Conservation (phyloP, 2,888 invertebrate genomes). For the Pharmacophagus antenor region DNA sequence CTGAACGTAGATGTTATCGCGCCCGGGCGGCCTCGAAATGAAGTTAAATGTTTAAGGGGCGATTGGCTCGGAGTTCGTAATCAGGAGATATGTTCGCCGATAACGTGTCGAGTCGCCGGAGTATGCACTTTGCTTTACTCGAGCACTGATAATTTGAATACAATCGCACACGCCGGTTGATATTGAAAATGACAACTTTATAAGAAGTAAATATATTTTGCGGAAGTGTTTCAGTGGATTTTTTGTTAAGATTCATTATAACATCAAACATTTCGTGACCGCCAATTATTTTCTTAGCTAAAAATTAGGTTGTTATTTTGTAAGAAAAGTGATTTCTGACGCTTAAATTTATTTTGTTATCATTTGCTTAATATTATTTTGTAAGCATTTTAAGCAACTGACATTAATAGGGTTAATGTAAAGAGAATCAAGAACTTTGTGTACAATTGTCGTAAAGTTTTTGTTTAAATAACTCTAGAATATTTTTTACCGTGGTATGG, state of each 20-base stretch:
- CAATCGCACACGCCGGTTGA: slow-evolving; percentile 10
- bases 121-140: slow-evolving; percentile 21
- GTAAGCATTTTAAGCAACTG: slow-evolving; percentile 12
- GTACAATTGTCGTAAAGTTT: slow-evolving; percentile 17
- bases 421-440: slow-evolving; percentile 1
- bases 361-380: slow-evolving; percentile 13
- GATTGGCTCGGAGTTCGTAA: slow-evolving; percentile 54
- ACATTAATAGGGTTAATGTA: slow-evolving; percentile 10
- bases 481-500: slow-evolving; percentile 28
- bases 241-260: slow-evolving; percentile 14
- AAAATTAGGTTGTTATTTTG: slow-evolving; percentile 7
- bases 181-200: slow-evolving; percentile 16
- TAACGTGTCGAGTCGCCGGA: slow-evolving; percentile 26
- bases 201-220: slow-evolving; percentile 3
- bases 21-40: slow-evolving; percentile 44
- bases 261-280: slow-evolving; percentile 18
- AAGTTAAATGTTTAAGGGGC: slow-evolving; percentile 55
- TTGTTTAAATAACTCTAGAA: slow-evolving; percentile 4
- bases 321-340: slow-evolving; percentile 18
- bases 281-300: slow-evolving; percentile 8
- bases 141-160: slow-evolving; percentile 19
- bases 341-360: slow-evolving; percentile 14
- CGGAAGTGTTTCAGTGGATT: slow-evolving; percentile 19
- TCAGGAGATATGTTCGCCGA: slow-evolving; percentile 43
- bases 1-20: slow-evolving; percentile 62